Percentiles rank a stretch among this genome's conserved stretches.
Conservation (phyloP, 2,113 vertebrate genomes). For the Jaculus jaculus region DNA sequence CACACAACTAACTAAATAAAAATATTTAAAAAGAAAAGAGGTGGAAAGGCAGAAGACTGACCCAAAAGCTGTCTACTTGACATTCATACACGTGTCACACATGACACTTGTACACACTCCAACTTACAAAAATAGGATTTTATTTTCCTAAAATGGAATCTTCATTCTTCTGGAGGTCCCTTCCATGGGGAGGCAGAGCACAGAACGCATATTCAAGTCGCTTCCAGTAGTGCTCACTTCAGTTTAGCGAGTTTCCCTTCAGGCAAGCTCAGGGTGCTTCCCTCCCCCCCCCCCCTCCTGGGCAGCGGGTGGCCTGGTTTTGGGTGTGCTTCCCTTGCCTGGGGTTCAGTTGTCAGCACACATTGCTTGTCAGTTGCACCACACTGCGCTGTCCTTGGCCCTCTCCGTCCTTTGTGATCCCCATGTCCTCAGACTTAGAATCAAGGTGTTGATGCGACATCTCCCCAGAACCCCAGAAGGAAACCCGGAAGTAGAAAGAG, state of each 20-base stretch:
- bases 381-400: neutral
- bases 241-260: neutral
- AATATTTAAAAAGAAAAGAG: too few relatives aligned
- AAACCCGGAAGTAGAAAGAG: neutral
- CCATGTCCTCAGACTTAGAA: neutral
- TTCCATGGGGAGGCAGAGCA: neutral
- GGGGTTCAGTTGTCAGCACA: neutral
- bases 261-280: neutral
- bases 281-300: neutral
- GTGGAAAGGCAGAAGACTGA: too few relatives aligned
- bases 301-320: too few relatives aligned
- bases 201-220: neutral
- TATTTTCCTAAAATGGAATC: neutral
- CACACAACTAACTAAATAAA: too few relatives aligned
- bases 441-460: neutral
- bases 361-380: neutral
- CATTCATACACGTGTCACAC: too few relatives aligned
- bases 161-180: neutral
- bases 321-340: rapidly evolving
- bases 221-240: neutral
- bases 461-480: neutral
- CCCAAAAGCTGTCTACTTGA: too few relatives aligned
- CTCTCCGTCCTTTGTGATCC: neutral
- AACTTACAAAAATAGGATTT: neutral
- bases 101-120: too few relatives aligned